Conservation (phyloP, 1,140 invertebrate genomes). For the Maconellicoccus hirsutus region DNA sequence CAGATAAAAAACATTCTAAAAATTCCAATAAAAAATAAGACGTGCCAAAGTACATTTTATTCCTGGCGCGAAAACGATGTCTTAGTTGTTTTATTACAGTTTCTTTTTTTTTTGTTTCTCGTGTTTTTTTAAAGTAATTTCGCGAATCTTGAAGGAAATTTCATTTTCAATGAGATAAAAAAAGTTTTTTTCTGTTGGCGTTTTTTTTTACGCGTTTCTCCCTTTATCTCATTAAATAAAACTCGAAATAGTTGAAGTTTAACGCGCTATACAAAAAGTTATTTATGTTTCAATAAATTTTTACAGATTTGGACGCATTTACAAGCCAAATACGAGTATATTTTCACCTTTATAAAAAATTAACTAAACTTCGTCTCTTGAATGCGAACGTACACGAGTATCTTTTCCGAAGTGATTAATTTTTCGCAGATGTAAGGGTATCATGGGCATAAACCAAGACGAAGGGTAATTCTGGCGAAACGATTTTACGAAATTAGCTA, state of each 20-base stretch:
- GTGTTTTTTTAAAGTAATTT: neutral
- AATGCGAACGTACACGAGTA: too few relatives aligned
- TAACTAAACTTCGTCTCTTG: too few relatives aligned
- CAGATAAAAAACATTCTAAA: neutral
- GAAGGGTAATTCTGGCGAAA: too few relatives aligned
- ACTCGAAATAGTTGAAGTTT: neutral
- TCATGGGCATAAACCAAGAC: too few relatives aligned
- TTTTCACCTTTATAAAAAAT: too few relatives aligned
- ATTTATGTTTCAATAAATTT: slow-evolving; percentile 6
- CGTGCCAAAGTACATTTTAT: neutral
- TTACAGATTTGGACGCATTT: neutral
- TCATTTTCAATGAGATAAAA: slow-evolving; percentile 6
- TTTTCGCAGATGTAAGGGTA: too few relatives aligned
- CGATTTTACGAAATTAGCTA: too few relatives aligned
- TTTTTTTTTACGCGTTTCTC: neutral
- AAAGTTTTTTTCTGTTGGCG: neutral
- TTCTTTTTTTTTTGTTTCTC: neutral
- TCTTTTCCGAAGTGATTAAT: too few relatives aligned
- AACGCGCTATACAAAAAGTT: neutral
- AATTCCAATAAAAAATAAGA: neutral
- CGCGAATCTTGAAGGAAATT: slow-evolving; percentile 4
- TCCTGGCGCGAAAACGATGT: neutral
- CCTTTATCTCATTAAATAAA: slow-evolving; percentile 1
- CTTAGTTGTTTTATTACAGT: slow-evolving; percentile 4
- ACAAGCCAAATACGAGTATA: too few relatives aligned